phyloP scores from a whole-genome alignment of 2,888 invertebrate species.

The Tromatobia lineatoria region DNA sequence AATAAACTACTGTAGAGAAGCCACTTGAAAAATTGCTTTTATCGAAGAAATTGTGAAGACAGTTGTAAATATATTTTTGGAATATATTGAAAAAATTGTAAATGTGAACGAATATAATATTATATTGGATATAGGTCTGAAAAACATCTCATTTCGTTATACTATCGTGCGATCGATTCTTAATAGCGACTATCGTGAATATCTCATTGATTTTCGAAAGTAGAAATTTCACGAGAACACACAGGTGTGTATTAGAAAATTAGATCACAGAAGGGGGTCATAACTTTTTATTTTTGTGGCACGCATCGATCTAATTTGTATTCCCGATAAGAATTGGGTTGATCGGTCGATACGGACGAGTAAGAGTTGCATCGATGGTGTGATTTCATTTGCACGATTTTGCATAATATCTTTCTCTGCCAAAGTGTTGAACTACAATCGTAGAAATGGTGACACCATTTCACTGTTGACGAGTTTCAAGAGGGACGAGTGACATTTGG shows the following conservation, averaged over 20 bases:
- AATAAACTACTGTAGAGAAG: too few relatives aligned
- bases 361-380: conserved; percentile 33
- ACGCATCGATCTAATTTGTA: conserved; percentile 55
- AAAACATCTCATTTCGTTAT: neutral
- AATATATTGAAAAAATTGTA: neutral
- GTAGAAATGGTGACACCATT: too few relatives aligned
- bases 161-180: conserved; percentile 31
- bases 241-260: conserved; percentile 39
- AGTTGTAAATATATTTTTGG: too few relatives aligned
- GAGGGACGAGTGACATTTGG: too few relatives aligned
- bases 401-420: neutral
- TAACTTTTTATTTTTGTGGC: conserved; percentile 43
- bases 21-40: too few relatives aligned
- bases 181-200: conserved; percentile 7
- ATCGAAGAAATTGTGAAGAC: too few relatives aligned
- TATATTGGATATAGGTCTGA: neutral
- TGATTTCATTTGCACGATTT: neutral
- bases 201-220: conserved; percentile 57
- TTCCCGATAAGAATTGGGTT: conserved; percentile 63
- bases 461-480: too few relatives aligned
- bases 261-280: conserved; percentile 54
- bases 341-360: conserved; percentile 32
- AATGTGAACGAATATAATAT: neutral
- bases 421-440: neutral
- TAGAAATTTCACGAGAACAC: conserved; percentile 57